Evolutionary conservation across 2,888 invertebrate genomes (phyloP), one percentile per base, ranked within the genome.

Genomic region (Ophion costatus): DNA sequence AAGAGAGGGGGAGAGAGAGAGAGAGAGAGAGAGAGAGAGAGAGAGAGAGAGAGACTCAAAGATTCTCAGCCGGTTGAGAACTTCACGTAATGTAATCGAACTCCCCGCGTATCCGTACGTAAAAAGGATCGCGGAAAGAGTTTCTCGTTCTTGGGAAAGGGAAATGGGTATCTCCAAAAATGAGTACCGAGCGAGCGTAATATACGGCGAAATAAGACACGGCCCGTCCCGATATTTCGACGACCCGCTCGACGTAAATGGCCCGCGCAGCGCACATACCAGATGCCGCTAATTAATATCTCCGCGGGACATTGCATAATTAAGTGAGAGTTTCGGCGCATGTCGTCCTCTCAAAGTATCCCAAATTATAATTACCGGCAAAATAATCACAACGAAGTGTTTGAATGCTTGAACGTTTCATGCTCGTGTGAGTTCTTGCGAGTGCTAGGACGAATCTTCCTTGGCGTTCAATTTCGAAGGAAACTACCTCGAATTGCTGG

Each of bases 321-420:
- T 79, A 79, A 85, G 84, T 82, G 84, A 85, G 84, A 85, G 84
- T 85, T 73, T 85, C 76, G 76, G 76, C 76, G 76, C 80, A 67
- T 77, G 66, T 67, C 74, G 73, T 66, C 66, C 73, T 73, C 73
- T 57, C 80, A 45, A 70, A 64, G 33, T 79, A 73, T 70, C 24
- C 51, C 51, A 51, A n/a, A 59, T 74, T 38, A 71, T 38, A 9
- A 38, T 71, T 29, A 73, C 56, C 57, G 42, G 66, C 42, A 42
- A 56, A 56, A 78, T 70, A 33, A 33, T 66, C 33, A 17, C 57
- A 38, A 57, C 22, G 33, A 22, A 24, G 20, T 64, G 6, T 38
- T 76, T 66, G 66, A 66, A 75, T 22, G 2, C 2, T 38, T 63
- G 24, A 61, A 22, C 38, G 61, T 24, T 63, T 17, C 24, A 45